Conservation (phyloP, 2,888 invertebrate species). For the Nephrocerus scutellatus region DNA sequence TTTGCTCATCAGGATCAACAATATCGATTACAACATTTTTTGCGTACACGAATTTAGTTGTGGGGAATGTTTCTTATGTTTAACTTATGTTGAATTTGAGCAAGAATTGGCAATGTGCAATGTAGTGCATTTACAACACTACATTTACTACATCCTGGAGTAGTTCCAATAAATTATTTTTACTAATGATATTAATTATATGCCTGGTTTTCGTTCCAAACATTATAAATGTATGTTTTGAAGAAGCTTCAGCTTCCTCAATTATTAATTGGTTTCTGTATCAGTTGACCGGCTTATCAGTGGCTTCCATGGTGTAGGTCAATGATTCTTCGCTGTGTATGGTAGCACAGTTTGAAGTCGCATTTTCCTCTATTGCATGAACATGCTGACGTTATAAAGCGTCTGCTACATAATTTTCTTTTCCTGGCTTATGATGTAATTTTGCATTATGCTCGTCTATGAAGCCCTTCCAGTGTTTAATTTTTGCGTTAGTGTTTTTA, state of each 20-base stretch:
- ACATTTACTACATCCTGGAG: slow-evolving; percentile 5
- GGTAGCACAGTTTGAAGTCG: slow-evolving; percentile 10
- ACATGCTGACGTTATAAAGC: slow-evolving; percentile 14
- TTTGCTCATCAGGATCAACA: too few relatives aligned
- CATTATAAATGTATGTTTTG: slow-evolving; percentile 2
- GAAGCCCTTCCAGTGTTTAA: slow-evolving; percentile 17
- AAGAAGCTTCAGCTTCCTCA: neutral
- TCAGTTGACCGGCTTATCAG: slow-evolving; percentile 12
- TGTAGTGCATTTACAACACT: slow-evolving; percentile 8
- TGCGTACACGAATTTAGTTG: too few relatives aligned
- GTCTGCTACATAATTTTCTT: slow-evolving; percentile 29
- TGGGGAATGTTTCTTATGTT: too few relatives aligned
- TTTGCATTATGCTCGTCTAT: slow-evolving; percentile 13
- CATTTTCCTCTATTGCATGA: slow-evolving; percentile 10
- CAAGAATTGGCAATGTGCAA: neutral
- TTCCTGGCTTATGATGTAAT: slow-evolving; percentile 40
- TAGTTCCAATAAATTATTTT: slow-evolving; percentile 1
- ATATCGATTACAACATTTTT: too few relatives aligned
- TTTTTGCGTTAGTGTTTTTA: slow-evolving; percentile 19
- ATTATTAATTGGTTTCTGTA: slow-evolving; percentile 14
- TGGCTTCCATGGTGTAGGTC: slow-evolving; percentile 6
- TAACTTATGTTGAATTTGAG: neutral
- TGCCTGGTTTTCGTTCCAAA: slow-evolving; percentile 8
- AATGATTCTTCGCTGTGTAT: slow-evolving; percentile 15
- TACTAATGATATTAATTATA: slow-evolving; percentile 1